These are phyloP conservation scores for Crambe crambe DNA, from an alignment of 37 sponge, comb jelly and placozoan species.

Conservation along the genomic window DNA sequence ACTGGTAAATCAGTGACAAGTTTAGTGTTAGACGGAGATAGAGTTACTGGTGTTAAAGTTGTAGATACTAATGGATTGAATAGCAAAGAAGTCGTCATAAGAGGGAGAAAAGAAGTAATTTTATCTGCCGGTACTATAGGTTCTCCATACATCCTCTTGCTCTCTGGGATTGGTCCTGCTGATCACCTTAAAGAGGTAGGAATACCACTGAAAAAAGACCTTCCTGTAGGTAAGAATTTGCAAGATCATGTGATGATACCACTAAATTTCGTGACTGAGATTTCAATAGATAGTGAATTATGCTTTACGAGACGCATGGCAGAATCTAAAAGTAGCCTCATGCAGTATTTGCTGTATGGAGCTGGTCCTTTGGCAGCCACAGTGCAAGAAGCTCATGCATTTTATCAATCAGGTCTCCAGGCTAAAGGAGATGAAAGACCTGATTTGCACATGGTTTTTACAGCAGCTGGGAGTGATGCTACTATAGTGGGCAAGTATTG, in stretches of 20 bases:
- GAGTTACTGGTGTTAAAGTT: slow-evolving; percentile 35
- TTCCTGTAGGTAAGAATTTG: slow-evolving; percentile 87
- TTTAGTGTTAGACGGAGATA: slow-evolving; percentile 30
- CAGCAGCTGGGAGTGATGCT: slow-evolving; percentile 10
- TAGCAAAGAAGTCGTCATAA: slow-evolving; percentile 19
- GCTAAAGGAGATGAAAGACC: slow-evolving; percentile 23
- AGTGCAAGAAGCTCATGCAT: slow-evolving; percentile 50
- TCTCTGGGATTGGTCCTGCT: slow-evolving; percentile 83
- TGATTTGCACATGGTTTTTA: slow-evolving; percentile 46
- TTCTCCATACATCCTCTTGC: slow-evolving; percentile 73
- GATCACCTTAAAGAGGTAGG: slow-evolving; percentile 38
- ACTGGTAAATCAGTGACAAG: background rate
- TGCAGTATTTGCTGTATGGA: background rate
- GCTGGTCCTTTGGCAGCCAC: background rate
- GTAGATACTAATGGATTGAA: slow-evolving; percentile 27
- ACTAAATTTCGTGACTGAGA: slow-evolving; percentile 8
- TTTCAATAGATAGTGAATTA: background rate
- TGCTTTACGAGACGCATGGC: background rate
- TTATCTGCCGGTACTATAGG: slow-evolving; percentile 78
- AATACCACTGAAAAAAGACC: slow-evolving; percentile 47
- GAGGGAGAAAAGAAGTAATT: slow-evolving; percentile 70
- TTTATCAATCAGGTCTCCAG: slow-evolving; percentile 18
- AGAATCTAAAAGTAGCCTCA: background rate
- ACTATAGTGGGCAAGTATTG: background rate
- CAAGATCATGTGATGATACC: slow-evolving; percentile 78